phyloP scores from a whole-genome alignment of 1,140 invertebrate genomes.

The Platorchestia sp. region DNA sequence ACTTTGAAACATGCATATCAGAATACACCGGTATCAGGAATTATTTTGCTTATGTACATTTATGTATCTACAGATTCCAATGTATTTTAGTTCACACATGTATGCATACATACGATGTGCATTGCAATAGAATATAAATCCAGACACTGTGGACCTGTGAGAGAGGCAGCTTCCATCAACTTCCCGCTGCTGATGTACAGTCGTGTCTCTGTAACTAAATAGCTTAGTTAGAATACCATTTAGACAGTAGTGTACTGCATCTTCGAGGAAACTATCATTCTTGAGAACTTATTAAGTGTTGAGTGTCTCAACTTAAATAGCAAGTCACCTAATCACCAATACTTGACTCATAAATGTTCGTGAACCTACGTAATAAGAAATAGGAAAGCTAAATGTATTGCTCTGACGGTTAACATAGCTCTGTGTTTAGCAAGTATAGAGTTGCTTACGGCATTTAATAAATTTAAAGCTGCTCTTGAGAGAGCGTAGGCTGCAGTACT shows the following conservation, averaged over 20 bases:
- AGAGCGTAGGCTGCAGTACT: background rate
- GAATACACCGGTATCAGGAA: background rate
- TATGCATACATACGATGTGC: background rate
- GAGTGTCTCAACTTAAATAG: background rate
- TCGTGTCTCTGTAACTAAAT: background rate
- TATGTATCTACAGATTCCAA: no score
- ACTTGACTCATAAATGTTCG: background rate
- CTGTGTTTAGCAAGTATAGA: background rate
- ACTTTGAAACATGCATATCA: background rate
- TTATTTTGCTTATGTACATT: no score
- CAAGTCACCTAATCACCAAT: background rate
- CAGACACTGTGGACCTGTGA: background rate
- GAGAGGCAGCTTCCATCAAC: background rate
- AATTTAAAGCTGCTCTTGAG: background rate
- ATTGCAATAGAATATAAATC: background rate
- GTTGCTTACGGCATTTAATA: background rate
- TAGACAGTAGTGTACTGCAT: background rate
- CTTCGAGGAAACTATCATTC: background rate
- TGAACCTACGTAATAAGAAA: background rate
- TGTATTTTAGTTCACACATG: background rate
- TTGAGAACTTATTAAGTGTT: background rate
- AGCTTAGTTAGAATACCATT: background rate
- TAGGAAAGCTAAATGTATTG: constrained; percentile 1
- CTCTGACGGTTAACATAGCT: background rate
- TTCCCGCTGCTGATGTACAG: background rate